phyloP scores from a whole-genome alignment of 2,888 invertebrate species.

The Agapostemon virescens region DNA sequence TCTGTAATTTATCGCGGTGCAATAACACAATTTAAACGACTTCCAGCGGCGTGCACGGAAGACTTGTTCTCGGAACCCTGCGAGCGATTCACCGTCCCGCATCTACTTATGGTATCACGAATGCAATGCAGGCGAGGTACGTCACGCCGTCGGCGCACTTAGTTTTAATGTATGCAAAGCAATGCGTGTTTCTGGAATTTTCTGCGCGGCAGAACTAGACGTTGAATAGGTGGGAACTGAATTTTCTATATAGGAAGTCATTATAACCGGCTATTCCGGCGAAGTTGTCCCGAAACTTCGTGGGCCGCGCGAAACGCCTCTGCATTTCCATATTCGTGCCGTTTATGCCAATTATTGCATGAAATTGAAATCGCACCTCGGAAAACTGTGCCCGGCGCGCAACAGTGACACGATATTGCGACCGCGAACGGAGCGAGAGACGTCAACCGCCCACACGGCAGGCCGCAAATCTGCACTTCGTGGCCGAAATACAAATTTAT shows the following conservation, averaged over 20 bases:
- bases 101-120: slow-evolving; percentile 54
- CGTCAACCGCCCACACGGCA: no score
- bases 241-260: slow-evolving; percentile 47
- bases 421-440: background rate
- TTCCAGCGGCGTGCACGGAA: slow-evolving; percentile 42
- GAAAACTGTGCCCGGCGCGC: slow-evolving; percentile 12
- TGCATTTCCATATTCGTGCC: slow-evolving; percentile 52
- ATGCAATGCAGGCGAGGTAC: slow-evolving; percentile 30
- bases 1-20: slow-evolving; percentile 52
- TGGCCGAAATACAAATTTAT: no score
- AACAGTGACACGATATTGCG: slow-evolving; percentile 12
- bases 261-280: slow-evolving; percentile 23
- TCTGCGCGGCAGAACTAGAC: slow-evolving; percentile 43
- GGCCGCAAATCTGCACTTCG: background rate
- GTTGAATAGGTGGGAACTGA: slow-evolving; percentile 47
- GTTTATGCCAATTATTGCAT: slow-evolving; percentile 54
- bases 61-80: slow-evolving; percentile 49
- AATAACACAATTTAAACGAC: slow-evolving; percentile 57
- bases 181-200: slow-evolving; percentile 58
- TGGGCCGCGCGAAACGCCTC: slow-evolving; percentile 18
- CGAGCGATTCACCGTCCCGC: slow-evolving; percentile 55
- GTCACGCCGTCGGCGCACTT: slow-evolving; percentile 33
- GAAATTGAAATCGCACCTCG: slow-evolving; percentile 50
- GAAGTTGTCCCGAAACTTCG: slow-evolving; percentile 36
- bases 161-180: slow-evolving; percentile 59